Evolutionary conservation across 2,797 vertebrate genomes (phyloP).

Genomic region (Protosalanx chinensis): DNA sequence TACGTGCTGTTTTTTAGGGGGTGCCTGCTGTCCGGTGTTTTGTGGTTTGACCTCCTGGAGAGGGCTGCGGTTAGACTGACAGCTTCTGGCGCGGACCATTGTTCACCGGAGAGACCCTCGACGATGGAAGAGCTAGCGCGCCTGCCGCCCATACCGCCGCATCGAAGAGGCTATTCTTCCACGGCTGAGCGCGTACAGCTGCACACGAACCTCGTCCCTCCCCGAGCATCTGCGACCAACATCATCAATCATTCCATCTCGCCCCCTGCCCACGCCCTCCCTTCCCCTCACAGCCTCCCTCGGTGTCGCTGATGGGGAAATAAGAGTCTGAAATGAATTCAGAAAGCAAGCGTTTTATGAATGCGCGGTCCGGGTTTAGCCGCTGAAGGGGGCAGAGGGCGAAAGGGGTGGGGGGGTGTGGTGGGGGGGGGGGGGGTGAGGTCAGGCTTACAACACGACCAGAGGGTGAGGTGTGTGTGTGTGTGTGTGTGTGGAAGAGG

Average conservation of each 20-base stretch:
- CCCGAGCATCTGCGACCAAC: constrained; percentile 4
- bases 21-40: constrained; percentile 38
- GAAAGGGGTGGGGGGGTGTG: too few relatives aligned
- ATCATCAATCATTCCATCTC: constrained; percentile 56
- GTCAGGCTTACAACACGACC: constrained; percentile 36
- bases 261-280: constrained; percentile 10
- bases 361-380: constrained; percentile 26
- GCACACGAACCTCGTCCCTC: constrained; percentile 6
- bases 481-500: too few relatives aligned
- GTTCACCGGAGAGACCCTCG: constrained; percentile 42
- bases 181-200: not conserved
- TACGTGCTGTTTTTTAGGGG: not conserved
- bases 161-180: too few relatives aligned
- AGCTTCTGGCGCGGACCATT: constrained; percentile 42
- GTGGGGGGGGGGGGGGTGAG: constrained; percentile 25
- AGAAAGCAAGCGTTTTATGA: constrained; percentile 41
- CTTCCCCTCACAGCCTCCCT: constrained; percentile 20
- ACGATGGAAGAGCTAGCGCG: constrained; percentile 4
- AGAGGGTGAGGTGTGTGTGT: not conserved
- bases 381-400: constrained; percentile 34
- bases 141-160: not conserved
- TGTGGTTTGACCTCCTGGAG: constrained; percentile 31
- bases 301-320: constrained; percentile 47
- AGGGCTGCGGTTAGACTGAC: constrained; percentile 26
- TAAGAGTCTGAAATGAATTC: constrained; percentile 45